These are phyloP conservation scores for Euschistus heros DNA, from an alignment of 1,140 invertebrate genomes.

Conservation along the genomic window DNA sequence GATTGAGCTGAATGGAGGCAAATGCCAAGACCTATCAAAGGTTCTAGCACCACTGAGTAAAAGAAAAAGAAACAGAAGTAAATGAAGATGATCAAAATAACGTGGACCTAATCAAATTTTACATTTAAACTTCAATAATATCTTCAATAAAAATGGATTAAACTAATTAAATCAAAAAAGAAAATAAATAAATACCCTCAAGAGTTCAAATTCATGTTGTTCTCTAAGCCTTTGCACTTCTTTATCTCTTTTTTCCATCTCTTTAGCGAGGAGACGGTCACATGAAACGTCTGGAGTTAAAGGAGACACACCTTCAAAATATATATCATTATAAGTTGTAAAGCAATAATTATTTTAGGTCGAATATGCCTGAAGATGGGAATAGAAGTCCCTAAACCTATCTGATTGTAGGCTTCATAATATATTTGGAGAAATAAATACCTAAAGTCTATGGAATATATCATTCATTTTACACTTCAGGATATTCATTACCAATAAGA, in stretches of 20 bases:
- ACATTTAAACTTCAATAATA: background rate
- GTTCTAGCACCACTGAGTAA: too few species aligned
- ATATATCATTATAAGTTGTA: too few species aligned
- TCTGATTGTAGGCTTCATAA: too few species aligned
- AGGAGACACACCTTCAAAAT: conserved; percentile 35
- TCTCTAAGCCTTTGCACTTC: conserved; percentile 60
- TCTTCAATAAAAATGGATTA: background rate
- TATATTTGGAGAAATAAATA: too few species aligned
- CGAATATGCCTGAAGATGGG: too few species aligned
- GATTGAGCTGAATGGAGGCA: too few species aligned
- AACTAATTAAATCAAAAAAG: background rate
- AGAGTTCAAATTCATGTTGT: conserved; percentile 66
- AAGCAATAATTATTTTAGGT: too few species aligned
- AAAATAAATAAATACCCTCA: conserved; percentile 41
- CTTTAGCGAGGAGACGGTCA: conserved; percentile 46
- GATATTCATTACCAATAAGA: too few species aligned
- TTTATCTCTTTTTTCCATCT: conserved; percentile 52
- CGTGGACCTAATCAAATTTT: background rate
- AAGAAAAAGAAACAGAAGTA: background rate
- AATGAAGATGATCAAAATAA: background rate
- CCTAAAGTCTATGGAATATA: too few species aligned
- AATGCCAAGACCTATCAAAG: too few species aligned
- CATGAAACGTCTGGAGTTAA: conserved; percentile 41
- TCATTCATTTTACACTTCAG: too few species aligned
- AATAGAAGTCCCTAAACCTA: too few species aligned